Evolutionary conservation across 2,888 invertebrate genomes (phyloP), one percentile per base, ranked within the genome.

Genomic region (Tuberolachnus salignus): DNA sequence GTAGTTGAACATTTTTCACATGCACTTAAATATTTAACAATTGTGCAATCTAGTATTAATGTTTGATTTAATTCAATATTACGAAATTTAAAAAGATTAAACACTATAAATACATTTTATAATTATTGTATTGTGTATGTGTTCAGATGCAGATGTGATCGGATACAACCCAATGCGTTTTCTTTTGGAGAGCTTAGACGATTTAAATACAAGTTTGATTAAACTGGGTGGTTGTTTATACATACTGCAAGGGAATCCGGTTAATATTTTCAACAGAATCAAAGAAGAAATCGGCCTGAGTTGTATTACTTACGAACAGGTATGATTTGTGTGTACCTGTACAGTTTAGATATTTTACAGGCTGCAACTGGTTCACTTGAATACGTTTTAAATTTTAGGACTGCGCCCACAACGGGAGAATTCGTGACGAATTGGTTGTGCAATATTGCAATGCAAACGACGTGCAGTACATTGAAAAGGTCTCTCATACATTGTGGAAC

Each of bases 401-500:
- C 83, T 91, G 91, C 83, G 92, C 92, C 85, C 91, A 92, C 0
- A 89, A 91, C 67, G 92, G 91, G 91, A 88, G 87, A 13, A 85
- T 86, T 0, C 87, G 92, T 1, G 92, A 92, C 84, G 87, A 88
- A 23, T 83, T 85, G 6, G 89, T 91, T 0, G 89, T 88, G 82
- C 80, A 82, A 0, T 84, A 89, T 21, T 91, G 92, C 83, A 84
- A 84, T 0, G 87, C 89, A 81, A 84, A 87, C 57, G 88, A 87
- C 26, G 88, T 92, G 3, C 83, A 86, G 66, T 88, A 88, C 70
- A 84, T 86, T 55, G 92, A 92, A 83, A 87, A 88, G 83, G 89
- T 91, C 3, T 91, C 91, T 0, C 92, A 92, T 82, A 92, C 92
- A 0, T 86, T 92, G 11, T 92, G 91, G 91, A 88, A 91, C 84